A percentile compares a stretch with the other conserved stretches of the same genome.
These are phyloP conservation scores for Neoarius graeffei DNA, from an alignment of 2,113 vertebrate genomes.

Conservation along the genomic window DNA sequence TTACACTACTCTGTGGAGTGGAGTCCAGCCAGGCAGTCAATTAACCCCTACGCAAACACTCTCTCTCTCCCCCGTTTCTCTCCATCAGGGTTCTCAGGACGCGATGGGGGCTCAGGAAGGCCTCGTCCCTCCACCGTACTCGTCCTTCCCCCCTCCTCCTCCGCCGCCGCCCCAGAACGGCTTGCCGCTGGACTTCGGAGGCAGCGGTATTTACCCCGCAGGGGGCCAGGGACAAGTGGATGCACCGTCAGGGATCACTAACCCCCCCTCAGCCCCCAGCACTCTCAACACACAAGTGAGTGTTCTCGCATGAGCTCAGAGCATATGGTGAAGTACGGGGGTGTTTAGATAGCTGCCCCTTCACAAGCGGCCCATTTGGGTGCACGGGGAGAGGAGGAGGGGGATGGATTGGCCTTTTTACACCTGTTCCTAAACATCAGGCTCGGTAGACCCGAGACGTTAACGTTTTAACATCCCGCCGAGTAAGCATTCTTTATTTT, in stretches of 20 bases:
- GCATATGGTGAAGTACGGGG: constrained; percentile 37
- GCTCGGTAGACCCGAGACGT: not conserved
- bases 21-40: constrained; percentile 6
- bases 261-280: constrained; percentile 63
- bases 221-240: constrained; percentile 74
- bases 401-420: constrained; percentile 5
- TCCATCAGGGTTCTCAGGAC: constrained; percentile 75
- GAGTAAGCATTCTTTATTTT: not conserved
- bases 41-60: constrained; percentile 8
- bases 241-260: constrained; percentile 62
- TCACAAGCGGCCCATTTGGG: not conserved
- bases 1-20: constrained; percentile 13
- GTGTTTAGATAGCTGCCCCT: constrained; percentile 41
- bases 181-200: constrained; percentile 74
- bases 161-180: constrained; percentile 79
- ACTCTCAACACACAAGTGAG: constrained; percentile 72
- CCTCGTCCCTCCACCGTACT: constrained; percentile 75
- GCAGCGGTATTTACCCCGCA: constrained; percentile 68
- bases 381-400: not conserved
- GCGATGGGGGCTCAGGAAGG: constrained; percentile 74
- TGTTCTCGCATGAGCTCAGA: constrained; percentile 34
- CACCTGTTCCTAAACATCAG: constrained; percentile 23
- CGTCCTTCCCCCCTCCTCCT: constrained; percentile 74
- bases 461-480: not conserved
- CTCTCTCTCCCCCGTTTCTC: constrained; percentile 5